Evolutionary conservation across 2,888 invertebrate species (phyloP).

Genomic region (Heteropelma amictum): DNA sequence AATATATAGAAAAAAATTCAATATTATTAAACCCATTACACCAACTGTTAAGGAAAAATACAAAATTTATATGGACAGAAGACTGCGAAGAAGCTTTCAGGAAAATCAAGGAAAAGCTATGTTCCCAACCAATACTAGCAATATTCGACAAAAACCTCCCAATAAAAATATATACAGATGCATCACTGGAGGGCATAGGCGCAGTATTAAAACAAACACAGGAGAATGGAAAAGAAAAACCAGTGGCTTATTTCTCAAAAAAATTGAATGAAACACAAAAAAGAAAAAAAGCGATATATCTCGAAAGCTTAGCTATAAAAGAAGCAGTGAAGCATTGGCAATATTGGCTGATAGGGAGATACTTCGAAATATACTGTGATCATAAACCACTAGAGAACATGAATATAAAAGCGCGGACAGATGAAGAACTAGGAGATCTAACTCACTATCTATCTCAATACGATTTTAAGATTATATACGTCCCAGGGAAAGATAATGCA

Average conservation of each 20-base stretch:
- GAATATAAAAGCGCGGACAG: conserved; percentile 52
- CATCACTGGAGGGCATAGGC: not conserved
- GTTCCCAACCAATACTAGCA: not conserved
- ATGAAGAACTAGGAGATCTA: conserved; percentile 2
- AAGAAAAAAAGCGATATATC: conserved; percentile 7
- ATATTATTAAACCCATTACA: not conserved
- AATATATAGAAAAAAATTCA: not conserved
- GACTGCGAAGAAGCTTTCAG: not conserved
- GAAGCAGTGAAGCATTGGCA: conserved; percentile 32
- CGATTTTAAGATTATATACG: conserved; percentile 59
- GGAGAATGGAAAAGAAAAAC: not conserved
- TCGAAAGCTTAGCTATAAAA: conserved; percentile 25
- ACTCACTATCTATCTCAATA: conserved; percentile 36
- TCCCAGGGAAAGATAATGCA: conserved; percentile 55
- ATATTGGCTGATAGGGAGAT: conserved; percentile 11
- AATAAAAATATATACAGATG: conserved; percentile 1
- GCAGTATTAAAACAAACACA: not conserved
- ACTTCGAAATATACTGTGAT: conserved; percentile 14
- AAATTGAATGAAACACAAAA: not conserved
- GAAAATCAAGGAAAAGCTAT: not conserved
- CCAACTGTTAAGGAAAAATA: not conserved
- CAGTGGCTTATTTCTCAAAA: not conserved
- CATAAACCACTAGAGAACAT: conserved; percentile 59
- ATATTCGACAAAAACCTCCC: not conserved
- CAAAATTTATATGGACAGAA: not conserved